These are phyloP conservation scores for Elephantulus edwardii DNA, from an alignment of 2,113 vertebrate genomes.

Conservation along the genomic window DNA sequence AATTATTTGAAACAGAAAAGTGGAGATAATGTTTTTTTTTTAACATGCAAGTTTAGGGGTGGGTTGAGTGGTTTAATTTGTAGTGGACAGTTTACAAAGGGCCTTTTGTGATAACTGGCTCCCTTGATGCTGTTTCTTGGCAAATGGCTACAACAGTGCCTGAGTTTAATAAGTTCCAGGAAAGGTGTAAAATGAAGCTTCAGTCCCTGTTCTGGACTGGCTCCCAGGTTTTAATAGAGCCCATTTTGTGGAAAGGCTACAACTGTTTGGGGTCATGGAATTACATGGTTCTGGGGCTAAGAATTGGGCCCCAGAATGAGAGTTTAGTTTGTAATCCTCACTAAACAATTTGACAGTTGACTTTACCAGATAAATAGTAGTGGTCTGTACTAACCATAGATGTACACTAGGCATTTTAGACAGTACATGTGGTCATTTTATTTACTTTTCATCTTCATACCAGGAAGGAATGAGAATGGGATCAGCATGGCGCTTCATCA, in stretches of 20 bases:
- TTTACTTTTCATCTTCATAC: conserved; percentile 25
- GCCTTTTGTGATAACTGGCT: conserved; percentile 63
- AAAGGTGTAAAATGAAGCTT: conserved; percentile 72
- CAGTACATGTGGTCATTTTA: not conserved
- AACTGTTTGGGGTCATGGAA: conserved; percentile 45
- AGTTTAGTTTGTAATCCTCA: conserved; percentile 49
- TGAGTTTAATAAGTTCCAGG: conserved; percentile 52
- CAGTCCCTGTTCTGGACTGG: conserved; percentile 47
- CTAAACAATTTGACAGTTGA: conserved; percentile 24
- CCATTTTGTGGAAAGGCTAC: conserved; percentile 49
- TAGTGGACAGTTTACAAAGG: conserved; percentile 52
- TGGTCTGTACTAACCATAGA: not conserved
- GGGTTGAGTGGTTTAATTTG: conserved; percentile 44
- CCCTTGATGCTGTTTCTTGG: conserved; percentile 67
- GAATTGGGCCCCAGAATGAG: conserved; percentile 36
- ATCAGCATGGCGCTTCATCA: not conserved
- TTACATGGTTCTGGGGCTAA: conserved; percentile 46
- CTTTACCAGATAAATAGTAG: conserved; percentile 39
- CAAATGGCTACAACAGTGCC: conserved; percentile 54
- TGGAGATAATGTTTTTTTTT: conserved; percentile 11
- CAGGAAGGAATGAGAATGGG: conserved; percentile 12
- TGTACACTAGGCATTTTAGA: not conserved
- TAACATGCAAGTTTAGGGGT: conserved; percentile 23
- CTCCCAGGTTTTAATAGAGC: conserved; percentile 65
- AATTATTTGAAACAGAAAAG: conserved; percentile 51